Evolutionary conservation across 2,888 invertebrate species (phyloP), one percentile per base, ranked within the genome.

Genomic region (Trilocha varians): DNA sequence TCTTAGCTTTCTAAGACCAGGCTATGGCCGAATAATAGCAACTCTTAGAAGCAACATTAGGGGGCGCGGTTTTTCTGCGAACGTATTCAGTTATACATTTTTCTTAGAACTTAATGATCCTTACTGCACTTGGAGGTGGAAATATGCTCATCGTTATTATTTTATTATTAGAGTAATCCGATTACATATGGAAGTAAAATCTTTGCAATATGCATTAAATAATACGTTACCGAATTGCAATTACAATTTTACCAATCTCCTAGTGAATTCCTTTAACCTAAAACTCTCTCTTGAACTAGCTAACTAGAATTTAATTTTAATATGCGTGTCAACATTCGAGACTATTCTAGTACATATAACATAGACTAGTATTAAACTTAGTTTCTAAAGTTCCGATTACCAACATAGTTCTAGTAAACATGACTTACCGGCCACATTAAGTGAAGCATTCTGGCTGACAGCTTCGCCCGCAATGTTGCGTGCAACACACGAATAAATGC

Each of bases 401-500:
- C n/a, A n/a, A n/a, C n/a, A 25, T 25, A 25, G 25, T 2, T 9
- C 11, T 25, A 5, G 6, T 25, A 25, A 25, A 5, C 25, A 25
- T 25, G 6, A 51, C 73, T 77, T 83, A 98, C 97, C 95, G 80
- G 97, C 97, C 63, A 98, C 96, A 85, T 96, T 94, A 60, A 99
- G 90, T 45, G 97, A 94, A 55, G 98, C 99, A 84, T 98, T 98
- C 60, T 94, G 90, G 77, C 97, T 97, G 67, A 91, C 90, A 48
- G 93, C 96, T 59, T 91, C 92, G 54, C 98, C 98, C 41, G 93
- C 94, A 52, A 91, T 87, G 83, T 98, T 99, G 70, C 91, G 91
- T 48, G 98, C 98, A 57, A 96, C 94, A 84, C 98, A 99, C 94
- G 97, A 97, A 80, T 98, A 99, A 47, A 95, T 91, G 33, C 99